Conservation (phyloP, 1,140 invertebrate genomes). For the Wasmannia auropunctata region DNA sequence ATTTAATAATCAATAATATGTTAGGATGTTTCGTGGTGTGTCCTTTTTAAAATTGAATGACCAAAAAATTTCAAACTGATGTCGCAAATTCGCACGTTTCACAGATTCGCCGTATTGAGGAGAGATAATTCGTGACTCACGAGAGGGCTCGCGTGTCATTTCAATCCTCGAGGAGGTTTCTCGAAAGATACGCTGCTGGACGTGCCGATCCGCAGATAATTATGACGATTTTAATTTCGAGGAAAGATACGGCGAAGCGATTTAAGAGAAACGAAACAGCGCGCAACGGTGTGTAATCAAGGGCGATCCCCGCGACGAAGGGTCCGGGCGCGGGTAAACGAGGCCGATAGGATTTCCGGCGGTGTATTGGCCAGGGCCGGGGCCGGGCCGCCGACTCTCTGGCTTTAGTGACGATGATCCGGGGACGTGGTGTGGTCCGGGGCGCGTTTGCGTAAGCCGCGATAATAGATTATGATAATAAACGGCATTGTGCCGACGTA, state of each 20-base stretch:
- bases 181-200: background rate
- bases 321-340: constrained; percentile 44
- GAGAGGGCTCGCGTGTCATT: background rate
- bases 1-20: no score
- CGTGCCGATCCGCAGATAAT: background rate
- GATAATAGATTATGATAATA: constrained; percentile 84
- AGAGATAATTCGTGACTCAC: background rate
- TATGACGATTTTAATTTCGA: constrained; percentile 19
- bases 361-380: constrained; percentile 26
- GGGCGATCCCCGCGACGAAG: constrained; percentile 53
- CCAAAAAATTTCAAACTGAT: background rate
- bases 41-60: background rate
- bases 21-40: no score
- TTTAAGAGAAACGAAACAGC: constrained; percentile 14
- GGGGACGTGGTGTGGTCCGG: constrained; percentile 62
- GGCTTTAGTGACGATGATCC: constrained; percentile 61
- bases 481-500: constrained; percentile 81
- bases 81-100: background rate
- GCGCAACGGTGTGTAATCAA: constrained; percentile 37
- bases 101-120: background rate
- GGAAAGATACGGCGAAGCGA: background rate
- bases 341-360: constrained; percentile 57
- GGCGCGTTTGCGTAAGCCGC: constrained; percentile 73
- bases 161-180: background rate
- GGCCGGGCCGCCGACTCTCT: constrained; percentile 5